Percentiles rank a stretch among this genome's conserved stretches.
Evolutionary conservation across 2,888 invertebrate genomes (phyloP).

Genomic region (Lithophane socia): DNA sequence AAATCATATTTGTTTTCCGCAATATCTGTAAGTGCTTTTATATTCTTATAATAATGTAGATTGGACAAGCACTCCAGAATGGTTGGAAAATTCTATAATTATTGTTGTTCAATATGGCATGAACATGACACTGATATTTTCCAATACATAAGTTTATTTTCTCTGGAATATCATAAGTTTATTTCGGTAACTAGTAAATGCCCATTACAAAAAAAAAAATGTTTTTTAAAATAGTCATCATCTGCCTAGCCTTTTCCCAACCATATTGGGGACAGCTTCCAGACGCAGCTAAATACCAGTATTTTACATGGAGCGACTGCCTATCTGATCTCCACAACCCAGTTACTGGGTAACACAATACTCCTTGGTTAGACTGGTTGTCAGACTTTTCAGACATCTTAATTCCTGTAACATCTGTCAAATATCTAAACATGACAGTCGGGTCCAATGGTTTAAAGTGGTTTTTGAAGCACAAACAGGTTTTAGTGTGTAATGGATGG

Average conservation of each 20-base stretch:
- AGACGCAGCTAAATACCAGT: too few relatives aligned
- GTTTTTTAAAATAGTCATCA: not conserved
- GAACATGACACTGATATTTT: not conserved
- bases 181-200: not conserved
- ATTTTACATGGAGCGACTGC: too few relatives aligned
- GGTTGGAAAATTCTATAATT: not conserved
- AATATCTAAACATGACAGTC: not conserved
- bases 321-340: too few relatives aligned
- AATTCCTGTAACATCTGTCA: too few relatives aligned
- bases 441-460: not conserved
- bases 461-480: not conserved
- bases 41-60: not conserved
- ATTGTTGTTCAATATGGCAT: not conserved
- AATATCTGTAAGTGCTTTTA: conserved; percentile 17
- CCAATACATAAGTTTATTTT: not conserved
- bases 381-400: too few relatives aligned
- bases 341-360: too few relatives aligned
- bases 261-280: too few relatives aligned
- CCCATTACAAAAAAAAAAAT: too few relatives aligned
- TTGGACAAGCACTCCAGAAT: not conserved
- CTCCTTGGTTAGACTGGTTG: too few relatives aligned
- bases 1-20: conserved; percentile 29
- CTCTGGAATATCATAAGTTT: not conserved
- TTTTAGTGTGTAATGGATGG: too few relatives aligned
- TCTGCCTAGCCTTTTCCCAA: not conserved